Conservation (phyloP, 2,113 vertebrate species). For the Salvelinus alpinus region DNA sequence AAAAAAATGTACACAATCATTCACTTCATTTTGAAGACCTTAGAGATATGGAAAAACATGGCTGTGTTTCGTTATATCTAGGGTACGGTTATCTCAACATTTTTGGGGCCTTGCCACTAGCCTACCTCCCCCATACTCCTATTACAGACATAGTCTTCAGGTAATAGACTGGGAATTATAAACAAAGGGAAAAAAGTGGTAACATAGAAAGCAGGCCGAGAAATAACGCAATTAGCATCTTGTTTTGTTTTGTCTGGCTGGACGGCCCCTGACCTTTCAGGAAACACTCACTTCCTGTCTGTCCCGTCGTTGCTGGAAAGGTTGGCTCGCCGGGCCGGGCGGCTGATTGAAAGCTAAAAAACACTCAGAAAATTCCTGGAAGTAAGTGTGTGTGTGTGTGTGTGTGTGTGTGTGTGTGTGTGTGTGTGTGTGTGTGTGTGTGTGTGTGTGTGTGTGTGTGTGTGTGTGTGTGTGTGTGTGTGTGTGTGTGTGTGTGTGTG, state of each 20-base stretch:
- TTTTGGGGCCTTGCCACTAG: too few relatives aligned
- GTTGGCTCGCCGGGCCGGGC: conserved; percentile 28
- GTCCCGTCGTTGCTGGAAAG: conserved; percentile 29
- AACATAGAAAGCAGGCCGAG: conserved; percentile 40
- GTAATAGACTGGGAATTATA: conserved; percentile 71
- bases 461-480: too few relatives aligned
- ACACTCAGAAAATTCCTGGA: conserved; percentile 43
- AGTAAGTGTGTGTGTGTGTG: background rate
- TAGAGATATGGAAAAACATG: too few relatives aligned
- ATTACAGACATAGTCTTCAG: conserved; percentile 52
- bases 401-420: too few relatives aligned
- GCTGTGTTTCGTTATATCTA: too few relatives aligned
- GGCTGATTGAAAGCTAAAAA: conserved; percentile 48
- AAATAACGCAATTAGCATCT: conserved; percentile 70
- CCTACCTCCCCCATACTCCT: conserved; percentile 25
- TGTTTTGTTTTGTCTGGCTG: conserved; percentile 70
- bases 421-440: background rate
- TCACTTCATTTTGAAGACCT: too few relatives aligned
- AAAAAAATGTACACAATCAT: too few relatives aligned
- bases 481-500: conserved; percentile 13
- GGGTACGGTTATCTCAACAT: too few relatives aligned
- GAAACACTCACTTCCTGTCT: conserved; percentile 65
- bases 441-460: too few relatives aligned
- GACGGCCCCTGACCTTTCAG: conserved; percentile 64
- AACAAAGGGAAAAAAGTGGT: conserved; percentile 62